Percentiles rank a stretch among this genome's conserved stretches.
Conservation (phyloP, 2,797 vertebrate species). For the Hippocampus kuda region DNA sequence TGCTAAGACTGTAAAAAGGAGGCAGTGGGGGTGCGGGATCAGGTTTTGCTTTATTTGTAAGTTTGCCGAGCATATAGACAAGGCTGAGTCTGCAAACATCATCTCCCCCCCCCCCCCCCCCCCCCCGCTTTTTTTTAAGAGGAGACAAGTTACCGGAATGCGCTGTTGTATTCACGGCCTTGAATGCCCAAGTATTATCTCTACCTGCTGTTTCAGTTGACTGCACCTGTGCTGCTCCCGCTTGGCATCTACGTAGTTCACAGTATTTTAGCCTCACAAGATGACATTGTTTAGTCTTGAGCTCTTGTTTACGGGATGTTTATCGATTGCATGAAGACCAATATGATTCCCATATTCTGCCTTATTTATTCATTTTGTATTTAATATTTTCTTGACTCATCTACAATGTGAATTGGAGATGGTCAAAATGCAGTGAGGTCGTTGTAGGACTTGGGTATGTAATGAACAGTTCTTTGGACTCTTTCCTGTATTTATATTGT, state of each 20-base stretch:
- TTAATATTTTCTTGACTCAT: not conserved
- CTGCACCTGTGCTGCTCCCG: constrained; percentile 9
- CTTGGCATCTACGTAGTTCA: constrained; percentile 37
- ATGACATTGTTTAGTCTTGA: constrained; percentile 71
- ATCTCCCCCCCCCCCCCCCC: not conserved
- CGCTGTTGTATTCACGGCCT: constrained; percentile 55
- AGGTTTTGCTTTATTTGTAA: constrained; percentile 42
- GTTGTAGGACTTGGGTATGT: constrained; percentile 23
- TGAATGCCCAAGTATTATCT: constrained; percentile 43
- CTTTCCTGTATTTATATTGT: constrained; percentile 47
- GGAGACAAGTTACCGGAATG: constrained; percentile 40
- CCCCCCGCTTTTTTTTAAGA: not conserved
- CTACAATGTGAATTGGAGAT: not conserved
- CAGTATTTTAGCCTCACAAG: constrained; percentile 69
- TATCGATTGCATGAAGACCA: constrained; percentile 65
- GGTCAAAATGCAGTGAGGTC: not conserved
- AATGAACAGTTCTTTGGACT: constrained; percentile 6
- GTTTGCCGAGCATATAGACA: constrained; percentile 31
- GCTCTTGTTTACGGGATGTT: constrained; percentile 73
- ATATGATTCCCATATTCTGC: constrained; percentile 62
- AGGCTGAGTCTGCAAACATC: constrained; percentile 29
- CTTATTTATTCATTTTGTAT: constrained; percentile 67
- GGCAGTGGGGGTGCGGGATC: not conserved
- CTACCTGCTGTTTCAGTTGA: constrained; percentile 38
- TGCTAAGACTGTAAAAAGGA: constrained; percentile 9